These are phyloP conservation scores for Drosophila funebris DNA, from an alignment of 1,140 invertebrate genomes.

Conservation along the genomic window DNA sequence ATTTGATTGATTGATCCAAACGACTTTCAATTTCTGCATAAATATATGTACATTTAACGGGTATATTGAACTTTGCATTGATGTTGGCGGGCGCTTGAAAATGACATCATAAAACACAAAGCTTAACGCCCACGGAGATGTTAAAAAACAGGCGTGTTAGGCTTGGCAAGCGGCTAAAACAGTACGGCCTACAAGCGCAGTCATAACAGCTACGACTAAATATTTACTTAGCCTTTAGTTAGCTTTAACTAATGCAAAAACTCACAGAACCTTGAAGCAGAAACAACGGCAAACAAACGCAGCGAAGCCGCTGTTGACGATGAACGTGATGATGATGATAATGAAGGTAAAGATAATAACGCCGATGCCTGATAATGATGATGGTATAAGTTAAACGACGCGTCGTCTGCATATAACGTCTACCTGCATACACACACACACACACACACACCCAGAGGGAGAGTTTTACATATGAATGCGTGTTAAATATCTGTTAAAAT, in stretches of 20 bases:
- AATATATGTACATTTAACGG: constrained; percentile 27
- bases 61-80: constrained; percentile 58
- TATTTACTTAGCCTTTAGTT: constrained; percentile 51
- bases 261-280: constrained; percentile 76
- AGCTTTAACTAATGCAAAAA: constrained; percentile 69
- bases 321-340: constrained; percentile 16
- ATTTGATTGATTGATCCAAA: constrained; percentile 13
- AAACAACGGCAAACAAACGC: constrained; percentile 74
- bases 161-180: constrained; percentile 52
- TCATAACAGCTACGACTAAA: constrained; percentile 13
- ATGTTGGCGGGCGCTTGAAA: constrained; percentile 45
- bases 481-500: constrained; percentile 72
- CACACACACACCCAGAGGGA: constrained; percentile 16
- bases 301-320: constrained; percentile 11
- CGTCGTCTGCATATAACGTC: constrained; percentile 26
- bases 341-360: constrained; percentile 32
- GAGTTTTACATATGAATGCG: constrained; percentile 51
- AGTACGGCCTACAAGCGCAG: constrained; percentile 4
- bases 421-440: constrained; percentile 14
- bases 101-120: constrained; percentile 57
- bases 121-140: constrained; percentile 33
- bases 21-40: constrained; percentile 46
- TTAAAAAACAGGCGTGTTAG: constrained; percentile 45
- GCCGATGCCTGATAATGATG: constrained; percentile 21
- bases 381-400: constrained; percentile 54